These are phyloP conservation scores for Ctenopoma kingsleyae DNA, from an alignment of 2,797 vertebrate genomes.

Conservation along the genomic window DNA sequence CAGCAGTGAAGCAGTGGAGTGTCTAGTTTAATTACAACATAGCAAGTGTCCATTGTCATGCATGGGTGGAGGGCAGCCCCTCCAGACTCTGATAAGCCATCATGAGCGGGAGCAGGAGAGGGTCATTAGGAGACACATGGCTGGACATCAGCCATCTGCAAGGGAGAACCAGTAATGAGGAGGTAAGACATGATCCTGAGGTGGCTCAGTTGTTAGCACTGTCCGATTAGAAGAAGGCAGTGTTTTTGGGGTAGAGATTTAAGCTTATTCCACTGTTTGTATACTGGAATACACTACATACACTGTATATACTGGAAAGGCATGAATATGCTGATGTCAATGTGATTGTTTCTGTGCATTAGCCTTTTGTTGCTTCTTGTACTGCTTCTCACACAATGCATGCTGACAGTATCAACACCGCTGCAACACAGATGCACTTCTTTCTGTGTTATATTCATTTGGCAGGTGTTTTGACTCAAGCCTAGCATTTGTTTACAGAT, in stretches of 20 bases:
- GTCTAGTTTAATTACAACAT: conserved; percentile 54
- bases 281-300: neutral
- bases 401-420: too few species aligned
- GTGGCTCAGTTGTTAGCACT: neutral
- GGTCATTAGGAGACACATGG: conserved; percentile 36
- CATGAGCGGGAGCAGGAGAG: conserved; percentile 37
- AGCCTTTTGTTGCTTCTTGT: neutral
- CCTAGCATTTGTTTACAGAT: too few species aligned
- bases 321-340: neutral
- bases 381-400: too few species aligned
- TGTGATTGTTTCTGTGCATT: neutral
- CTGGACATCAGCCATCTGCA: conserved; percentile 22
- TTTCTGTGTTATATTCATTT: too few species aligned
- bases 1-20: conserved; percentile 13
- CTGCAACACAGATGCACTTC: too few species aligned
- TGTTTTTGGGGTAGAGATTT: neutral
- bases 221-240: neutral
- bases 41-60: conserved; percentile 40
- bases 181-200: neutral
- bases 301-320: too few species aligned
- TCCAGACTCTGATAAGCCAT: conserved; percentile 23
- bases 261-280: neutral
- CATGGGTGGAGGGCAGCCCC: conserved; percentile 40
- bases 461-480: too few species aligned
- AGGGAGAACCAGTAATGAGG: conserved; percentile 24